phyloP scores from a whole-genome alignment of 2,888 invertebrate genomes.

The Neria commutata region DNA sequence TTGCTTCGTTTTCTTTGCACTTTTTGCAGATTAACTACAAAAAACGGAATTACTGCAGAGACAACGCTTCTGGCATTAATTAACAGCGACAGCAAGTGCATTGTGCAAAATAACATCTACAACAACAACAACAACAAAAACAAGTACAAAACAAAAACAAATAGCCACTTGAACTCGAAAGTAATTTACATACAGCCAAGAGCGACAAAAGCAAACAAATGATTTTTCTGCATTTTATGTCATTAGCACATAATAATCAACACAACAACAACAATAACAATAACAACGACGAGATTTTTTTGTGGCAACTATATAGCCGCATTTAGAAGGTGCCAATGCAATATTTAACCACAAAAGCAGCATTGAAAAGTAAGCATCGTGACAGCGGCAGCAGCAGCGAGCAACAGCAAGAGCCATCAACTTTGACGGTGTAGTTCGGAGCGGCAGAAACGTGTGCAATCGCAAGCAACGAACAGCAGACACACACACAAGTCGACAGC shows the following conservation, averaged over 20 bases:
- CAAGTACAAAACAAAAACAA: not conserved
- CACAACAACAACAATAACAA: not conserved
- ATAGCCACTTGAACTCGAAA: no score
- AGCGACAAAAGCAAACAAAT: no score
- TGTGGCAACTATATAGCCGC: not conserved
- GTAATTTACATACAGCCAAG: no score
- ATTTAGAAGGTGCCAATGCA: conserved; percentile 2
- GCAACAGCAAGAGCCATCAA: conserved; percentile 5
- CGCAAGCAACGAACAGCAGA: not conserved
- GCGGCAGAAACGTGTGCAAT: not conserved
- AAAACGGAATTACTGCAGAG: not conserved
- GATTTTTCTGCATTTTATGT: conserved; percentile 28
- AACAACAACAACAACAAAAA: not conserved
- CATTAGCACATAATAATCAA: conserved; percentile 23
- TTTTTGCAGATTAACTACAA: not conserved
- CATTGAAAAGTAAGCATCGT: not conserved
- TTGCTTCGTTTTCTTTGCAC: not conserved
- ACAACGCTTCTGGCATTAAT: not conserved
- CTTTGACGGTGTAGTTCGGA: no score
- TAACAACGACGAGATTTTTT: not conserved
- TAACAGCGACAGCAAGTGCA: not conserved
- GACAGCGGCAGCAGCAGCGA: conserved; percentile 21
- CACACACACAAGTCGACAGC: not conserved
- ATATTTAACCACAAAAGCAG: not conserved
- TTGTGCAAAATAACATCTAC: not conserved